These are phyloP conservation scores for Sebastiscus albofasciatus DNA, from an alignment of 2,797 vertebrate genomes.

Conservation along the genomic window DNA sequence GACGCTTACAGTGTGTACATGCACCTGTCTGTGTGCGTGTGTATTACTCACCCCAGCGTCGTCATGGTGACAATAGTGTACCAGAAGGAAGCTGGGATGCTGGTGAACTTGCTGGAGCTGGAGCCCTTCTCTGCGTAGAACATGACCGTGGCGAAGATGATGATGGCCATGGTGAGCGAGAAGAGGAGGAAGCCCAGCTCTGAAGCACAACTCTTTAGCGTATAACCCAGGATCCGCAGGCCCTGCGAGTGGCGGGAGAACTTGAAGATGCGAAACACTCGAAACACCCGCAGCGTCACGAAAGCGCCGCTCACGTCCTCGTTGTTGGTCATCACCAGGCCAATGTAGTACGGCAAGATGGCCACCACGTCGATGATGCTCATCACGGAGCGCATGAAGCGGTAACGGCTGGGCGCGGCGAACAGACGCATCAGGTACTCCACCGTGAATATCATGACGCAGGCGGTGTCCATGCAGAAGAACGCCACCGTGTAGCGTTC, in stretches of 20 bases:
- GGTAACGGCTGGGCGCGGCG: slow-evolving; percentile 95
- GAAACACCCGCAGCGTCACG: slow-evolving; percentile 94
- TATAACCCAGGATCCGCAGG: slow-evolving; percentile 97
- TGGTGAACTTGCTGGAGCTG: slow-evolving; percentile 98
- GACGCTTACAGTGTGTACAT: not conserved
- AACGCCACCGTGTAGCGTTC: slow-evolving; percentile 95
- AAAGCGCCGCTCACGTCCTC: slow-evolving; percentile 98
- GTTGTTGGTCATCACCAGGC: slow-evolving; percentile 97
- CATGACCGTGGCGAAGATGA: slow-evolving; percentile 99
- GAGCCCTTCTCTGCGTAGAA: slow-evolving; percentile 99
- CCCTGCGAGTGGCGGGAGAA: slow-evolving; percentile 98
- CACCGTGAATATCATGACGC: slow-evolving; percentile 99
- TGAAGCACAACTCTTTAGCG: slow-evolving; percentile 98
- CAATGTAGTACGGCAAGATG: slow-evolving; percentile 98
- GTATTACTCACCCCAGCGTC: slow-evolving; percentile 91
- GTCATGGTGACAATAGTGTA: slow-evolving; percentile 99
- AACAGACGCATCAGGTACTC: slow-evolving; percentile 96
- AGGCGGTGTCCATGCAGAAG: slow-evolving; percentile 99
- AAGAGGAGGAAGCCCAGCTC: slow-evolving; percentile 99
- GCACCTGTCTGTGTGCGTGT: not conserved
- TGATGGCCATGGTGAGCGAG: slow-evolving; percentile 99
- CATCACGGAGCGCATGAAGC: slow-evolving; percentile 97
- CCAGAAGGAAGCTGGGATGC: slow-evolving; percentile 99
- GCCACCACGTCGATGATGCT: slow-evolving; percentile 98
- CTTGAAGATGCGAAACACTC: slow-evolving; percentile 99